Evolutionary conservation across 2,888 invertebrate genomes (phyloP).

Genomic region (Bugulina stolonifera): DNA sequence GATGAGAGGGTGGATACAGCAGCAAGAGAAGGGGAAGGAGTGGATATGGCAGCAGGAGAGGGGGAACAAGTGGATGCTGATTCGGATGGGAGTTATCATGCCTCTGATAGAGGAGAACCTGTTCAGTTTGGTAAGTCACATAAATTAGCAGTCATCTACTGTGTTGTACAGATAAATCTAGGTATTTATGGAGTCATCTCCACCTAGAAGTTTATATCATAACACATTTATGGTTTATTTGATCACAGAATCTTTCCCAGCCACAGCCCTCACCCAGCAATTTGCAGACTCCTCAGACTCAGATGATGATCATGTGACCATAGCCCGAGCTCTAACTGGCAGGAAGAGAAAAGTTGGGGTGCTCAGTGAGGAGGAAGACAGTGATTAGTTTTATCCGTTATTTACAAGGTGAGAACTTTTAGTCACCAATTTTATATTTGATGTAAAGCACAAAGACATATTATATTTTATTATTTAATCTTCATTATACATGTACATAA

Average conservation of each 20-base stretch:
- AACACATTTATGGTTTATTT: no score
- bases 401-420: no score
- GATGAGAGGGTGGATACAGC: not conserved
- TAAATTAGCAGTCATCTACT: no score
- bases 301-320: conserved; percentile 38
- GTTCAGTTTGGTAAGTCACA: not conserved
- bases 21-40: not conserved
- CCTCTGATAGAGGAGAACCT: not conserved
- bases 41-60: not conserved
- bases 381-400: no score
- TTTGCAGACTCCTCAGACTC: conserved; percentile 36
- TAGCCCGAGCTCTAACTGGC: not conserved
- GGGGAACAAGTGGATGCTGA: not conserved
- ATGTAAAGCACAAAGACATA: no score
- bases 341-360: not conserved
- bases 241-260: conserved; percentile 43
- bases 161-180: no score
- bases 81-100: not conserved
- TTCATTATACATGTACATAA: no score
- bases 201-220: no score
- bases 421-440: no score
- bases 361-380: not conserved
- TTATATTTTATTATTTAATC: no score
- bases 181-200: no score
- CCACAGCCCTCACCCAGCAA: conserved; percentile 40